Conservation (phyloP, 2,797 vertebrate genomes). For the Nothura maculosa region DNA sequence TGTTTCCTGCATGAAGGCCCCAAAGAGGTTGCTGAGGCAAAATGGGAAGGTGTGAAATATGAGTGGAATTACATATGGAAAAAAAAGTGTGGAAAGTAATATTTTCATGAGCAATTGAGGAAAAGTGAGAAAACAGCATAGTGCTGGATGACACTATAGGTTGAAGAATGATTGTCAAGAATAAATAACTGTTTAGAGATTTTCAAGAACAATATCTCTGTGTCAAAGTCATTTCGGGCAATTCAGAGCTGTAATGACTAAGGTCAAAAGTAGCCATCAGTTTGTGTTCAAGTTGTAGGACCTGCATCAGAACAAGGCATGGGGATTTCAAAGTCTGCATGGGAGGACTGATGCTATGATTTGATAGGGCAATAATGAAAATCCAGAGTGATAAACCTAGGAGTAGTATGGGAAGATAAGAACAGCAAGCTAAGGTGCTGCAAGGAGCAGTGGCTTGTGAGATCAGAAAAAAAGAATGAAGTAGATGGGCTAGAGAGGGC, state of each 20-base stretch:
- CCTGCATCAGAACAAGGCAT: not conserved
- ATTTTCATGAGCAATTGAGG: slow-evolving; percentile 8
- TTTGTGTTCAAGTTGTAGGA: not conserved
- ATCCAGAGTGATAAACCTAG: not conserved
- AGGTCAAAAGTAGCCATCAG: not conserved
- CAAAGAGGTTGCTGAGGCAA: not conserved
- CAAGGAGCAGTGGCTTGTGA: not conserved
- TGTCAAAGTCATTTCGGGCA: not conserved
- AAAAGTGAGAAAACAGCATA: slow-evolving; percentile 24
- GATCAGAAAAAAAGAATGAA: not conserved
- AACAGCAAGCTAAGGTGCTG: not conserved
- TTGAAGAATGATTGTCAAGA: not conserved
- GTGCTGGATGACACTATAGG: not conserved
- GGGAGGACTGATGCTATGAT: not conserved
- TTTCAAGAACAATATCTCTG: not conserved
- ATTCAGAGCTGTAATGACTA: not conserved
- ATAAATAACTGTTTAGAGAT: slow-evolving; percentile 1
- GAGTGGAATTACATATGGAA: not conserved
- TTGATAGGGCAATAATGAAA: not conserved
- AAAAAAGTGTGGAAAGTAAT: not conserved
- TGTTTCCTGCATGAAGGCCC: not conserved
- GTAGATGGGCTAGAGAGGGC: not conserved
- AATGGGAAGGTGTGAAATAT: not conserved
- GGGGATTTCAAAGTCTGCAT: not conserved
- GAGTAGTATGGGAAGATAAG: not conserved